phyloP scores from a whole-genome alignment of 37 sponge, comb jelly and placozoan species.

The Mnemiopsis leidyi region DNA sequence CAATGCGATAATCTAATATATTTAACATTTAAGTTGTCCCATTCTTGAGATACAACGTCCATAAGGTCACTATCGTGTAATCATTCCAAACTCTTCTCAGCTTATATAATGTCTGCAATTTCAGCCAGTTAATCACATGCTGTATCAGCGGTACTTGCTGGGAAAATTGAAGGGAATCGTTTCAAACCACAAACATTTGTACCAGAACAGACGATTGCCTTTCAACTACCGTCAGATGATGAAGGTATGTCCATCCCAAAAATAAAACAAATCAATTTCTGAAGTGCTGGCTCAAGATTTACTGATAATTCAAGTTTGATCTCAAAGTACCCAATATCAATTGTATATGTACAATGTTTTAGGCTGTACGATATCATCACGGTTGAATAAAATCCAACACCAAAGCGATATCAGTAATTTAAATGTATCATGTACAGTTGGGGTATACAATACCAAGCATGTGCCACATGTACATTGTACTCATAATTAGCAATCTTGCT shows the following conservation, averaged over 20 bases:
- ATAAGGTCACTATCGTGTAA: too few relatives aligned
- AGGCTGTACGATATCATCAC: too few relatives aligned
- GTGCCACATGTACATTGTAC: too few relatives aligned
- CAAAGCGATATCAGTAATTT: too few relatives aligned
- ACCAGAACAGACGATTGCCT: background rate
- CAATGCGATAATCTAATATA: too few relatives aligned
- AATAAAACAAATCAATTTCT: background rate
- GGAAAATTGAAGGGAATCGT: constrained; percentile 4
- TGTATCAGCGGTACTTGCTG: constrained; percentile 25
- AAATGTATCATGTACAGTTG: too few relatives aligned
- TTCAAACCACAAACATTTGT: constrained; percentile 15
- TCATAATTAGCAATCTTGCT: too few relatives aligned
- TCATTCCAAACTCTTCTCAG: too few relatives aligned
- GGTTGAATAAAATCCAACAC: background rate
- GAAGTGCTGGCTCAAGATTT: background rate
- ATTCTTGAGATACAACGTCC: too few relatives aligned
- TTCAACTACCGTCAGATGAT: constrained; percentile 16
- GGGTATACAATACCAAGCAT: too few relatives aligned
- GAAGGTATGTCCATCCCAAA: background rate
- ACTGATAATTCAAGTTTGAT: background rate
- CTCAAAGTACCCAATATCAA: background rate
- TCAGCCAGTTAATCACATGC: constrained; percentile 19
- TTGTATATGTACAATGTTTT: too few relatives aligned
- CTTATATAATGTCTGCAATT: background rate
- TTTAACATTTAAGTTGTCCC: too few relatives aligned